phyloP scores from a whole-genome alignment of 2,888 invertebrate species.

The Anagyrus pseudococci region DNA sequence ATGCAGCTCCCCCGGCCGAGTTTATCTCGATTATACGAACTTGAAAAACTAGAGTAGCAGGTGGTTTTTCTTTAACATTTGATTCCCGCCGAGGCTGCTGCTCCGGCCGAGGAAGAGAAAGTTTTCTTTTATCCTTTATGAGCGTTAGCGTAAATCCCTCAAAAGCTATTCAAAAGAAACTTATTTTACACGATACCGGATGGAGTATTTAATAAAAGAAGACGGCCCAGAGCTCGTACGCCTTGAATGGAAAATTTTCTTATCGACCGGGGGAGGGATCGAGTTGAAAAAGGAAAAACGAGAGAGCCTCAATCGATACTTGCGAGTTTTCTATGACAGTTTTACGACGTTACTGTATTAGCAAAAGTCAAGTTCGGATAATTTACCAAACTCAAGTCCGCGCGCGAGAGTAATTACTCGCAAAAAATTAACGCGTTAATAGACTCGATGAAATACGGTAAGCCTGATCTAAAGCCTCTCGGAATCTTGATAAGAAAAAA shows the following conservation, averaged over 20 bases:
- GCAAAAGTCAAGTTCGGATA: conserved; percentile 22
- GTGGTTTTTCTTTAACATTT: too few species aligned
- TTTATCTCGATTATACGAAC: too few species aligned
- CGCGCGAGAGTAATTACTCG: too few species aligned
- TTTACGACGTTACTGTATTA: conserved; percentile 16
- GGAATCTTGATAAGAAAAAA: too few species aligned
- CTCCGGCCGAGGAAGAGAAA: too few species aligned
- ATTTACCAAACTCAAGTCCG: too few species aligned
- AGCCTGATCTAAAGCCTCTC: too few species aligned
- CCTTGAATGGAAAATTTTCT: conserved; percentile 18
- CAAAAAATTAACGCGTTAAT: too few species aligned
- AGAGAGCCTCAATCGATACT: conserved; percentile 31
- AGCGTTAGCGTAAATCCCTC: background rate
- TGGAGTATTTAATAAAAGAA: conserved; percentile 9
- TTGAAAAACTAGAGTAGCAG: too few species aligned
- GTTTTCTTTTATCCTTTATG: conserved; percentile 5
- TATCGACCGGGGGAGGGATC: background rate
- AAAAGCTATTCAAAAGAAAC: conserved; percentile 5
- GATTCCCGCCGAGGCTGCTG: too few species aligned
- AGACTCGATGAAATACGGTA: too few species aligned
- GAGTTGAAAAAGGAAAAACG: background rate
- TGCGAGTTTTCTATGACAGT: conserved; percentile 27
- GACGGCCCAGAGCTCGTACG: background rate
- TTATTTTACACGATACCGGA: background rate
- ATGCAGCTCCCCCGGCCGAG: too few species aligned